Percentiles rank a stretch among this genome's conserved stretches.
Evolutionary conservation across 2,113 vertebrate species (phyloP).

Genomic region (Lepidothrix coronata): DNA sequence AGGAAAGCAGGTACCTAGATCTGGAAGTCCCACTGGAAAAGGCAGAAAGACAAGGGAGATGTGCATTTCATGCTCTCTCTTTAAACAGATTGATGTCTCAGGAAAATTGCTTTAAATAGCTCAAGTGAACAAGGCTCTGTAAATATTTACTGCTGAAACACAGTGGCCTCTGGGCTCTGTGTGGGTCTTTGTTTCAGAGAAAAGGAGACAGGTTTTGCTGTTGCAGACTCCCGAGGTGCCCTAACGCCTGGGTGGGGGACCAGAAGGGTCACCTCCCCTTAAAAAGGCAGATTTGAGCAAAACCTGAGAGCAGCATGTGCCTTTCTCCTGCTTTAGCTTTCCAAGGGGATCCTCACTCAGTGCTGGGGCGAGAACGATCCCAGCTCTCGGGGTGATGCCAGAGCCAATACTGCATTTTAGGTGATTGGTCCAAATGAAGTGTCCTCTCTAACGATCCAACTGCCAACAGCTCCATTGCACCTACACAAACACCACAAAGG

Average conservation of each 20-base stretch:
- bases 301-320: background rate
- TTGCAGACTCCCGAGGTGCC: background rate
- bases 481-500: background rate
- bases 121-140: background rate
- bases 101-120: background rate
- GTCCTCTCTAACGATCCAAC: background rate
- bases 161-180: background rate
- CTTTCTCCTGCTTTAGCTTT: background rate
- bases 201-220: background rate
- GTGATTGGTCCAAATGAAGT: background rate
- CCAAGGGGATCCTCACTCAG: background rate
- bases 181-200: background rate
- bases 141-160: background rate
- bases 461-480: background rate
- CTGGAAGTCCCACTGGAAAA: background rate
- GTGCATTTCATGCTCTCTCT: background rate
- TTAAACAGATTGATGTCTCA: background rate
- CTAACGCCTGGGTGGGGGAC: accelerated
- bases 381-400: background rate
- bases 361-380: background rate
- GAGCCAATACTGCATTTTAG: background rate
- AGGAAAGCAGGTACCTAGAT: background rate
- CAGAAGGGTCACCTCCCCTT: background rate
- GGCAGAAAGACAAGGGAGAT: background rate
- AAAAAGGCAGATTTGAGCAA: background rate